A percentile compares a stretch with the other conserved stretches of the same genome.
Evolutionary conservation across 37 sponge, comb jelly and placozoan species (phyloP).

Genomic region (Aphrocallistes beatrix): DNA sequence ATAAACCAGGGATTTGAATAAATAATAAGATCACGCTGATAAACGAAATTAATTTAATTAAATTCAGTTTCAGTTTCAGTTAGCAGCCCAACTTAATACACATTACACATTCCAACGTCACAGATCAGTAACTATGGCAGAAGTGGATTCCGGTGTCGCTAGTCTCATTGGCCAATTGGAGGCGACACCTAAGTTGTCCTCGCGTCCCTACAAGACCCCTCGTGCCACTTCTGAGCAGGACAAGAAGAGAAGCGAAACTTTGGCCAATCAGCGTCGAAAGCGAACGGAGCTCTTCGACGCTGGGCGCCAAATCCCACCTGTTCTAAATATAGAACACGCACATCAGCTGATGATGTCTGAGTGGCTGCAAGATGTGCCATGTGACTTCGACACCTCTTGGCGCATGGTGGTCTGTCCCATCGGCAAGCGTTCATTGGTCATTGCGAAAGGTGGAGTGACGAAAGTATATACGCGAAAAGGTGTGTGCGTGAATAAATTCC

Average conservation of each 20-base stretch:
- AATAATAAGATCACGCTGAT: neutral
- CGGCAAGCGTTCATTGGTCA: conserved; percentile 66
- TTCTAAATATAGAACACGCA: conserved; percentile 6
- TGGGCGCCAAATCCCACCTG: neutral
- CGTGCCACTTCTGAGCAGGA: conserved; percentile 17
- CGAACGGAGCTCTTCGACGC: neutral
- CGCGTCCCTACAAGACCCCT: neutral
- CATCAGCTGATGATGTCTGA: conserved; percentile 92
- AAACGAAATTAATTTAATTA: neutral
- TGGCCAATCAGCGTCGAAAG: conserved; percentile 14
- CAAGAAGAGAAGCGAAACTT: neutral
- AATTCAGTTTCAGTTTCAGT: too few species aligned
- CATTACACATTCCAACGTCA: neutral
- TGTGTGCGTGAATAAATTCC: conserved; percentile 50
- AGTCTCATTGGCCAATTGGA: neutral
- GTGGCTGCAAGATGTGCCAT: conserved; percentile 80
- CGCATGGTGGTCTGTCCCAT: conserved; percentile 62
- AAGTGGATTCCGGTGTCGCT: neutral
- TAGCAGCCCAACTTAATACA: too few species aligned
- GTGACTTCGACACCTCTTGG: conserved; percentile 68
- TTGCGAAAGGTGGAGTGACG: conserved; percentile 58
- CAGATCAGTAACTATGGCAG: neutral
- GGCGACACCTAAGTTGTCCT: neutral
- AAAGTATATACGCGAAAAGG: conserved; percentile 66
- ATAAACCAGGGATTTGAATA: too few species aligned